Evolutionary conservation across 2,888 invertebrate species (phyloP).

Genomic region (Drosophila monieri): DNA sequence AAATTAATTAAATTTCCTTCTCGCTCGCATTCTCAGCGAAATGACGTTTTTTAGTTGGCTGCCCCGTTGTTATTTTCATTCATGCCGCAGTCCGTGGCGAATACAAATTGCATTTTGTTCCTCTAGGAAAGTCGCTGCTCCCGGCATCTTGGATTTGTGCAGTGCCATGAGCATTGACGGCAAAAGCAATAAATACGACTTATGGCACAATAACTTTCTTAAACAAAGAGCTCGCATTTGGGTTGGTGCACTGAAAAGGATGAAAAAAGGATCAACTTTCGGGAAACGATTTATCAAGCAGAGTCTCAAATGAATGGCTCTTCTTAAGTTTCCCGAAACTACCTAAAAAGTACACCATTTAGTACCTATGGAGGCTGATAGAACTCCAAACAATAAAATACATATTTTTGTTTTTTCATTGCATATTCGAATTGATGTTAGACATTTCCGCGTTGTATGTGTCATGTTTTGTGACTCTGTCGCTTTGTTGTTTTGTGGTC

Average conservation of each 20-base stretch:
- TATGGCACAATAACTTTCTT: constrained; percentile 12
- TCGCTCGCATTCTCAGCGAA: constrained; percentile 11
- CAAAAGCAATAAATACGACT: constrained; percentile 39
- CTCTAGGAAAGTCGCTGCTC: constrained; percentile 5
- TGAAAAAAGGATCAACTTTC: background rate
- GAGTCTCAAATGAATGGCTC: background rate
- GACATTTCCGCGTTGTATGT: constrained; percentile 45
- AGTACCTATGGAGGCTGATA: background rate
- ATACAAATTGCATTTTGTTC: constrained; percentile 40
- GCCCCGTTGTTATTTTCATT: constrained; percentile 13
- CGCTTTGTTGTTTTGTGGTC: constrained; percentile 15
- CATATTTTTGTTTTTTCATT: constrained; percentile 48
- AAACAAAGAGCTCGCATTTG: constrained; percentile 10
- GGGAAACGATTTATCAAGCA: background rate
- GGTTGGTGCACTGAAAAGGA: background rate
- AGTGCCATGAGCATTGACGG: constrained; percentile 40
- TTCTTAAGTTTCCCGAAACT: background rate
- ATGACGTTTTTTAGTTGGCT: constrained; percentile 20
- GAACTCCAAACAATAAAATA: background rate
- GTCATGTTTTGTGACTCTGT: constrained; percentile 35
- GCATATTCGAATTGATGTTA: constrained; percentile 53
- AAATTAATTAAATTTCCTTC: constrained; percentile 72
- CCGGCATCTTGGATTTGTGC: constrained; percentile 34
- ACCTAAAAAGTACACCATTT: background rate
- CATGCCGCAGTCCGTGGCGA: constrained; percentile 19